Conservation (phyloP, 2,888 invertebrate genomes). For the Disparrhopalites patrizii region DNA sequence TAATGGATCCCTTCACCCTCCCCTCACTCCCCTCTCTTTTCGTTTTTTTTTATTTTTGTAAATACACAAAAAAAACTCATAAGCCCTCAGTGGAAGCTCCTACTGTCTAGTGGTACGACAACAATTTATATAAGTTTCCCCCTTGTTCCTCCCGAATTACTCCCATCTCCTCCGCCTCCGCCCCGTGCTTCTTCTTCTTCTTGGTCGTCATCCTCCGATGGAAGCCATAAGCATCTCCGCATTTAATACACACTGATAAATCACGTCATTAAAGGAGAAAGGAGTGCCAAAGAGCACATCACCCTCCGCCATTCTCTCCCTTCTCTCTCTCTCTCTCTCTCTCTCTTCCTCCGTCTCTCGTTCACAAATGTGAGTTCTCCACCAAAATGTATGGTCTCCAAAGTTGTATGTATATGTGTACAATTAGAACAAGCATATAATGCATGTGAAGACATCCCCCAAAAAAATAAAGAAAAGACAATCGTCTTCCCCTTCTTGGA, state of each 20-base stretch:
- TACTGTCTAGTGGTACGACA: constrained; percentile 8
- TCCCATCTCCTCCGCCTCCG: constrained; percentile 17
- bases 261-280: constrained; percentile 44
- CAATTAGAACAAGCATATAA: too few relatives aligned
- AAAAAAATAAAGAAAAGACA: too few relatives aligned
- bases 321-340: background rate
- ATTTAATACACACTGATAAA: constrained; percentile 44
- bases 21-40: constrained; percentile 34
- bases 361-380: too few relatives aligned
- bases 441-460: too few relatives aligned
- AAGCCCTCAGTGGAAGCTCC: too few relatives aligned
- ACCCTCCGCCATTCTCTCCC: constrained; percentile 1
- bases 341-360: too few relatives aligned
- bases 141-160: constrained; percentile 19
- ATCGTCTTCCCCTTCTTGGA: too few relatives aligned
- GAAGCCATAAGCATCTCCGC: constrained; percentile 37
- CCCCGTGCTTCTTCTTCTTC: constrained; percentile 17
- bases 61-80: constrained; percentile 35
- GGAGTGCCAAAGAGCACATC: constrained; percentile 32
- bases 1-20: constrained; percentile 42
- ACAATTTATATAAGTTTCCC: constrained; percentile 17
- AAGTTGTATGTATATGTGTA: too few relatives aligned
- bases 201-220: constrained; percentile 37
- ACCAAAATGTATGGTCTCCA: too few relatives aligned
- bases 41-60: constrained; percentile 39